A percentile compares a stretch with the other conserved stretches of the same genome.
These are phyloP conservation scores for Melitaea athalia DNA, from an alignment of 2,888 invertebrate species.

Conservation along the genomic window DNA sequence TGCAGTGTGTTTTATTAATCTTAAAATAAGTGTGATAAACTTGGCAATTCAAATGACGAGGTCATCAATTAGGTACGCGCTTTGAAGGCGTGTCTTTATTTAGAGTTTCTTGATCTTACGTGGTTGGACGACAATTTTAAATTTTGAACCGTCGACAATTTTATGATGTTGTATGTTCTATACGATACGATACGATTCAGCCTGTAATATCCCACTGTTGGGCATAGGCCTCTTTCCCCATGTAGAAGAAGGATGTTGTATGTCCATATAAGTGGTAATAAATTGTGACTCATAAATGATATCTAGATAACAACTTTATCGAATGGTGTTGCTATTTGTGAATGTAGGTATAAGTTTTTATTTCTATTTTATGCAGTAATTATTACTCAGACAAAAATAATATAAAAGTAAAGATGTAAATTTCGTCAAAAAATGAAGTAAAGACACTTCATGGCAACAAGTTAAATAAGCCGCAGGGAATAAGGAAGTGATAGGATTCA, in stretches of 20 bases:
- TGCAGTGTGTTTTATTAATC: conserved; percentile 21
- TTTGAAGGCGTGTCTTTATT: conserved; percentile 14
- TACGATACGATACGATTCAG: no score
- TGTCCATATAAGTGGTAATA: no score
- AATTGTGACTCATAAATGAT: no score
- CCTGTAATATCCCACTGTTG: no score
- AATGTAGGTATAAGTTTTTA: neutral
- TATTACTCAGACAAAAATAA: neutral
- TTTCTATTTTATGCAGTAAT: neutral
- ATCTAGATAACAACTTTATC: neutral
- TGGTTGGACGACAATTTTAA: neutral
- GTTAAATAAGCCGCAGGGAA: neutral
- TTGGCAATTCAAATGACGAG: conserved; percentile 53
- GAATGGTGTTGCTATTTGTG: neutral
- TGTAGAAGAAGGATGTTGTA: no score
- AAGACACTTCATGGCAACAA: neutral
- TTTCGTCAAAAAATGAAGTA: neutral
- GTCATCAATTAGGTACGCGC: conserved; percentile 16
- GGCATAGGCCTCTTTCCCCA: no score
- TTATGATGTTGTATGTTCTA: no score
- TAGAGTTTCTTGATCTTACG: conserved; percentile 10
- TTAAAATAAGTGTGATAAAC: conserved; percentile 56
- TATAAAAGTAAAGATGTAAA: neutral
- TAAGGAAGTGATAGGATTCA: conserved; percentile 10
- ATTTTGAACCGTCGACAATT: no score